Conservation (phyloP, 2,113 vertebrate genomes). For the Tursiops truncatus region DNA sequence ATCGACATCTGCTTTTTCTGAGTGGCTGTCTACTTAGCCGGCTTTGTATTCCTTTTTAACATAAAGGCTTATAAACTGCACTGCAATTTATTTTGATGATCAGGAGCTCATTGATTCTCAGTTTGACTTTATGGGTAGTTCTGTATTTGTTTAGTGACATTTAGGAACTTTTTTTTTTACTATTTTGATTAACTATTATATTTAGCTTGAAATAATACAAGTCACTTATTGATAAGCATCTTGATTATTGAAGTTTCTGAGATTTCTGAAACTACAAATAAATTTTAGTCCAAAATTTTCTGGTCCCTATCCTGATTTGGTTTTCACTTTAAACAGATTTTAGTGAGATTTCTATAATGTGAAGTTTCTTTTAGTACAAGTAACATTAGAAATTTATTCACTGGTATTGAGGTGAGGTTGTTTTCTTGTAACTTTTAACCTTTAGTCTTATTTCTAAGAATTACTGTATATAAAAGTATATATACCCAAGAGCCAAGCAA, state of each 20-base stretch:
- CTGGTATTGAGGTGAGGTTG: neutral
- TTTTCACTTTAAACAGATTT: conserved; percentile 22
- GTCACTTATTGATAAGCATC: neutral
- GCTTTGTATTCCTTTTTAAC: neutral
- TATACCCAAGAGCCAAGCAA: neutral
- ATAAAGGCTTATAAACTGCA: neutral
- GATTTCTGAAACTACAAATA: neutral
- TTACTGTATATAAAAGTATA: neutral
- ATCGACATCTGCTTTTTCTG: neutral
- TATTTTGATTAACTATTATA: conserved; percentile 11
- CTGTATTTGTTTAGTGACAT: neutral
- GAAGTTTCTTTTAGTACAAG: conserved; percentile 12
- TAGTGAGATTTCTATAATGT: neutral
- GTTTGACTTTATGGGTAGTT: neutral
- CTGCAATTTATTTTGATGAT: neutral
- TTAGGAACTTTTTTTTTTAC: neutral
- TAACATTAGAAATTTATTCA: neutral
- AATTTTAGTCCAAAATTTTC: neutral
- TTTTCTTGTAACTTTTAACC: neutral
- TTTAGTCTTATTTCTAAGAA: neutral
- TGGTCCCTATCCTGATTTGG: neutral
- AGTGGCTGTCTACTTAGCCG: neutral
- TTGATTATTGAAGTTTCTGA: neutral
- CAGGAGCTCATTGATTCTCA: neutral
- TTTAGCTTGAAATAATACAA: neutral